phyloP scores from a whole-genome alignment of 2,113 vertebrate genomes.

The Tapirus terrestris region DNA sequence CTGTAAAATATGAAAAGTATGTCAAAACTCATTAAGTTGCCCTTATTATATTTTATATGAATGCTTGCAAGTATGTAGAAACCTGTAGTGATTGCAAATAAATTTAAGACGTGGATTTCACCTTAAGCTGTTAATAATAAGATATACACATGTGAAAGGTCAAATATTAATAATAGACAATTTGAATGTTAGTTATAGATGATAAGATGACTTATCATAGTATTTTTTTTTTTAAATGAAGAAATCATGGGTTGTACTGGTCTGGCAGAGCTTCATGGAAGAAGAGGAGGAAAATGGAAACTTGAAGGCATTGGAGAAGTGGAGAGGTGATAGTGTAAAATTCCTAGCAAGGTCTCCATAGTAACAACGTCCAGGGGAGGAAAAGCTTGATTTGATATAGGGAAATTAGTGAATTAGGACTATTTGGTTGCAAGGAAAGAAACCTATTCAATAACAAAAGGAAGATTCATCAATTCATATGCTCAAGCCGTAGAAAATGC shows the following conservation, averaged over 20 bases:
- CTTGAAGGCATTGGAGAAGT: neutral
- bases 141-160: neutral
- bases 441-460: neutral
- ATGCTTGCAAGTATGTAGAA: neutral
- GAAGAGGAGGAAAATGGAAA: neutral
- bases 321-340: neutral
- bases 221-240: neutral
- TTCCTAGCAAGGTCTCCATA: neutral
- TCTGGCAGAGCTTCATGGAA: neutral
- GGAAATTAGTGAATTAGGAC: neutral
- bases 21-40: neutral
- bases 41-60: neutral
- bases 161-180: neutral
- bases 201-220: neutral
- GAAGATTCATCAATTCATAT: neutral
- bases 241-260: neutral
- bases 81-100: neutral
- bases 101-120: neutral
- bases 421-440: neutral
- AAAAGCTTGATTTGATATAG: neutral
- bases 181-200: neutral
- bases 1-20: neutral
- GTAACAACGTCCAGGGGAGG: neutral
- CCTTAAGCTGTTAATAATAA: neutral
- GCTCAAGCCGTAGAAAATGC: neutral